Percentiles rank a stretch among this genome's conserved stretches.
These are phyloP conservation scores for Dryadula phaetusa DNA, from an alignment of 2,888 invertebrate species.

Conservation along the genomic window DNA sequence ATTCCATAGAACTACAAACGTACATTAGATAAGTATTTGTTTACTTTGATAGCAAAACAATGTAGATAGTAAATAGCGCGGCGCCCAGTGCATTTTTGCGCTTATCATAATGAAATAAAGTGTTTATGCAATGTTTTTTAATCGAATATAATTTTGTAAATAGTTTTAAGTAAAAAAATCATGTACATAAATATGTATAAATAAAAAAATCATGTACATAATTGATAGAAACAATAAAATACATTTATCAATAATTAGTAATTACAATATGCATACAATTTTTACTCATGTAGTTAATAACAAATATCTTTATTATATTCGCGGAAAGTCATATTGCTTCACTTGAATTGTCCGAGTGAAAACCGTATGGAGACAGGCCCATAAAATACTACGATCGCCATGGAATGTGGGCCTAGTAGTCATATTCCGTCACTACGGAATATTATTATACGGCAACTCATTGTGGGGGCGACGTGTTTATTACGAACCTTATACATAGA, in stretches of 20 bases:
- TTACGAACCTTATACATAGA: slow-evolving; percentile 41
- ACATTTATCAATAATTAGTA: too few relatives aligned
- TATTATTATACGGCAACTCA: slow-evolving; percentile 44
- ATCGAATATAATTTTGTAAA: background rate
- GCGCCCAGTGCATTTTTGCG: background rate
- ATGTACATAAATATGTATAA: too few relatives aligned
- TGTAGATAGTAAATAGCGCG: slow-evolving; percentile 24
- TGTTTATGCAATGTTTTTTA: background rate
- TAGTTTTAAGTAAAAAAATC: too few relatives aligned
- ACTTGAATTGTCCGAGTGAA: slow-evolving; percentile 25
- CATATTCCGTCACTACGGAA: slow-evolving; percentile 44
- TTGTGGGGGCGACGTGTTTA: slow-evolving; percentile 46
- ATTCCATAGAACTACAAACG: slow-evolving; percentile 52
- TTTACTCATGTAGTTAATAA: too few relatives aligned
- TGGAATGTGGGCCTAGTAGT: slow-evolving; percentile 44
- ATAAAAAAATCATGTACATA: too few relatives aligned
- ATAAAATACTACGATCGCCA: slow-evolving; percentile 42
- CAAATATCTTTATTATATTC: background rate
- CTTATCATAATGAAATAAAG: background rate
- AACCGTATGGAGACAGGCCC: slow-evolving; percentile 32
- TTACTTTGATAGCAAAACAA: slow-evolving; percentile 37
- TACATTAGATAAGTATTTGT: slow-evolving; percentile 51
- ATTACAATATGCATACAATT: too few relatives aligned
- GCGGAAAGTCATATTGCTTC: background rate
- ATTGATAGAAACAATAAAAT: too few relatives aligned